These are phyloP conservation scores for Delia radicum DNA, from an alignment of 1,140 invertebrate genomes.

Conservation along the genomic window DNA sequence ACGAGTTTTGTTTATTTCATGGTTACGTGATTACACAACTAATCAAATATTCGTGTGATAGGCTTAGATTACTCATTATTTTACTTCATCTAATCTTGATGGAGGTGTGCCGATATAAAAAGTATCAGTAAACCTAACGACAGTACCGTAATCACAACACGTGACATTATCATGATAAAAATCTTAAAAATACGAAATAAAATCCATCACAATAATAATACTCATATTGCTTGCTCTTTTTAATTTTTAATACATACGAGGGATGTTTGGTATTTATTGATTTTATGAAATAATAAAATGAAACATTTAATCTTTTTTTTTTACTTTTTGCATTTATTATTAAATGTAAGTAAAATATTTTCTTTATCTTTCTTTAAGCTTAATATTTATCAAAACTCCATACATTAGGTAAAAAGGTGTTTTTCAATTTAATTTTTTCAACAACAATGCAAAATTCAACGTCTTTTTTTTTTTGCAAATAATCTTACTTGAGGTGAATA, in stretches of 20 bases:
- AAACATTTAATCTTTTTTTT: neutral
- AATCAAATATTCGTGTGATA: neutral
- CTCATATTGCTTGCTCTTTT: too few species aligned
- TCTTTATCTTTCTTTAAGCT: too few species aligned
- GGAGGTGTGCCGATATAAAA: neutral
- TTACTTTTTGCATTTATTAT: too few species aligned
- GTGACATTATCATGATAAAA: neutral
- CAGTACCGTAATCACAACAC: neutral
- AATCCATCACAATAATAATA: neutral
- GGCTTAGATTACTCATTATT: neutral
- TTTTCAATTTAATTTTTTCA: neutral
- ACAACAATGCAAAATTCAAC: neutral
- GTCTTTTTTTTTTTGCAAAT: neutral
- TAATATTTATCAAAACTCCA: too few species aligned
- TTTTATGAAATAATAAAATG: too few species aligned
- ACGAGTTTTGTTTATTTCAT: neutral
- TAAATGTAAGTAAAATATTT: too few species aligned
- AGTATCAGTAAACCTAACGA: neutral
- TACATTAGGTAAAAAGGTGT: neutral
- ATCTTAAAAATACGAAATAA: neutral
- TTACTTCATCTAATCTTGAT: neutral
- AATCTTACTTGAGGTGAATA: constrained; percentile 12
- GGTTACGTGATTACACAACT: neutral
- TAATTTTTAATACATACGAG: too few species aligned
- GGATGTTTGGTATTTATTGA: too few species aligned